These are phyloP conservation scores for Hoplodrina blanda DNA, from an alignment of 2,888 invertebrate genomes.

Conservation along the genomic window DNA sequence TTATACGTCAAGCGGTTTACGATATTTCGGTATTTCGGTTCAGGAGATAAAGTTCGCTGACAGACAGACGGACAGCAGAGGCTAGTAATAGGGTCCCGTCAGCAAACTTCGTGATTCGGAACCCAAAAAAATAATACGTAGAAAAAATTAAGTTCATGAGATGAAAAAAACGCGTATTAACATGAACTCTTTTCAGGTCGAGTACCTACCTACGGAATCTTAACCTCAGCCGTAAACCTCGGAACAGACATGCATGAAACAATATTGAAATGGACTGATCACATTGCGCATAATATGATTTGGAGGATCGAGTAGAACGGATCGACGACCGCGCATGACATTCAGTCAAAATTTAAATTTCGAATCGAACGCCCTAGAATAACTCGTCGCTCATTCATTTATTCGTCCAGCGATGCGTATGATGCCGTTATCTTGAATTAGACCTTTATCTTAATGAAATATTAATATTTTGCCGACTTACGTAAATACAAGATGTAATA, in stretches of 20 bases:
- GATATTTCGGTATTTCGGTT: too few relatives aligned
- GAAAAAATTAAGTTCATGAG: not conserved
- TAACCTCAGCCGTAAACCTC: slow-evolving; percentile 41
- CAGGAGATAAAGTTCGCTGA: too few relatives aligned
- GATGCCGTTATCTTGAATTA: slow-evolving; percentile 51
- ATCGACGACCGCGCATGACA: slow-evolving; percentile 54
- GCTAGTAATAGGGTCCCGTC: too few relatives aligned
- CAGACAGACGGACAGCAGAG: too few relatives aligned
- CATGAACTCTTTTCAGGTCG: slow-evolving; percentile 12
- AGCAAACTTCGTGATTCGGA: too few relatives aligned
- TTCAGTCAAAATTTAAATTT: slow-evolving; percentile 64
- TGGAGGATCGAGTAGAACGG: slow-evolving; percentile 33
- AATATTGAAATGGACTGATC: slow-evolving; percentile 60
- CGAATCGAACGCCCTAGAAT: slow-evolving; percentile 56
- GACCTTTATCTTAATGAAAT: slow-evolving; percentile 45
- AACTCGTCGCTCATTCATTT: slow-evolving; percentile 53
- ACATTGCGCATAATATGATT: slow-evolving; percentile 58
- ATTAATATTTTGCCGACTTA: slow-evolving; percentile 46
- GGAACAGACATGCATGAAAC: slow-evolving; percentile 49
- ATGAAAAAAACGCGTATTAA: not conserved
- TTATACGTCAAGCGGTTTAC: too few relatives aligned
- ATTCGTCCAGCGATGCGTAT: slow-evolving; percentile 55
- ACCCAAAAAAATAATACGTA: too few relatives aligned
- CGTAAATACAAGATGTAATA: slow-evolving; percentile 19
- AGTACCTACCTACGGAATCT: slow-evolving; percentile 8